A percentile compares a stretch with the other conserved stretches of the same genome.
Evolutionary conservation across 2,797 vertebrate species (phyloP).

Genomic region (Furcifer pardalis): DNA sequence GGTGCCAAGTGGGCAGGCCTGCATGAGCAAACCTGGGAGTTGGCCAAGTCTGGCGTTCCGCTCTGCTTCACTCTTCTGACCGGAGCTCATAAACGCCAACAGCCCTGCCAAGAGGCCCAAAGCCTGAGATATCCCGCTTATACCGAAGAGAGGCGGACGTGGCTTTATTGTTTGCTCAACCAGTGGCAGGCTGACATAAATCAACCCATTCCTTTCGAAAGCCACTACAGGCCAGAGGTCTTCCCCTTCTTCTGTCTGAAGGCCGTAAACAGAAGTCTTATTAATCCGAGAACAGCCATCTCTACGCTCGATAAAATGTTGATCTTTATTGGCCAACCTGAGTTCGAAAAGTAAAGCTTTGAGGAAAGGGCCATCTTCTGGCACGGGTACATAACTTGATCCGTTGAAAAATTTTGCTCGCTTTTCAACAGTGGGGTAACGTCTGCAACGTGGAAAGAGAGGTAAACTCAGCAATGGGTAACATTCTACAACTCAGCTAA

Average conservation of each 20-base stretch:
- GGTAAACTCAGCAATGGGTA: rapidly evolving
- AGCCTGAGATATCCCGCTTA: slow-evolving; percentile 87
- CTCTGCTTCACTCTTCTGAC: slow-evolving; percentile 83
- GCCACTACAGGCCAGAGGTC: slow-evolving; percentile 90
- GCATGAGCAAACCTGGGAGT: slow-evolving; percentile 83
- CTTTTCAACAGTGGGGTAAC: slow-evolving; percentile 89
- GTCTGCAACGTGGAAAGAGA: slow-evolving; percentile 74
- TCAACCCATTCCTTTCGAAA: slow-evolving; percentile 80
- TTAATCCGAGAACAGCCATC: slow-evolving; percentile 86
- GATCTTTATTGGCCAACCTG: slow-evolving; percentile 79
- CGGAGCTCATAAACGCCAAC: slow-evolving; percentile 82
- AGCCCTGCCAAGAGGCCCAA: slow-evolving; percentile 86
- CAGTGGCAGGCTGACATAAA: slow-evolving; percentile 85
- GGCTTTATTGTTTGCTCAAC: slow-evolving; percentile 85
- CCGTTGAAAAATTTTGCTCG: slow-evolving; percentile 83
- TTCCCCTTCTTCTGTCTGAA: slow-evolving; percentile 72
- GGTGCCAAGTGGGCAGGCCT: slow-evolving; percentile 90
- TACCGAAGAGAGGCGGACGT: slow-evolving; percentile 81
- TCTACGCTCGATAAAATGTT: slow-evolving; percentile 79
- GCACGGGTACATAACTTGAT: slow-evolving; percentile 81
- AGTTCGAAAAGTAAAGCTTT: slow-evolving; percentile 86
- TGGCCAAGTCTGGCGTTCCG: slow-evolving; percentile 76
- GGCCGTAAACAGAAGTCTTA: slow-evolving; percentile 79
- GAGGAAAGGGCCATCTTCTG: slow-evolving; percentile 84
- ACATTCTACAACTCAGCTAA: not conserved